These are phyloP conservation scores for Aldrovandia affinis DNA, from an alignment of 2,797 vertebrate genomes.

Conservation along the genomic window DNA sequence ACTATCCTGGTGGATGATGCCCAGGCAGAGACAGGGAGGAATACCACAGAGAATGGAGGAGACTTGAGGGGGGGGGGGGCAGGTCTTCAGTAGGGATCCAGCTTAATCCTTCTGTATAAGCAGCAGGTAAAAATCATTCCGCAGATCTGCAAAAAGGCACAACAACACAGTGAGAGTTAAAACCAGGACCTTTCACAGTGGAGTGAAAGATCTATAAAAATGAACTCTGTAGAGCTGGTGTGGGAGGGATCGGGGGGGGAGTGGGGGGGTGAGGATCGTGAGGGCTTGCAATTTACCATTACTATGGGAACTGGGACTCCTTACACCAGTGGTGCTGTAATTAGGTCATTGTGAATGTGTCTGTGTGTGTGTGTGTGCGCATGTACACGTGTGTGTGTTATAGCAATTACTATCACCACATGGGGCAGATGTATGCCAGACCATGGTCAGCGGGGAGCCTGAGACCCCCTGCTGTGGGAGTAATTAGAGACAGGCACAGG, in stretches of 20 bases:
- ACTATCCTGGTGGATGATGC: neutral
- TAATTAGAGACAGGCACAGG: slow-evolving; percentile 52
- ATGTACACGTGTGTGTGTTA: slow-evolving; percentile 41
- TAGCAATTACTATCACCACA: slow-evolving; percentile 32
- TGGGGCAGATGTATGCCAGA: slow-evolving; percentile 38
- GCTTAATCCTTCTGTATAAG: slow-evolving; percentile 49
- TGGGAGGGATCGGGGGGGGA: slow-evolving; percentile 48
- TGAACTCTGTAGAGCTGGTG: neutral
- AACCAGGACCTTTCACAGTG: too few species aligned
- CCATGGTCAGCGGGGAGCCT: slow-evolving; percentile 32
- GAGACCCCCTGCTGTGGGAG: slow-evolving; percentile 38
- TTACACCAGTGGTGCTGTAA: slow-evolving; percentile 55
- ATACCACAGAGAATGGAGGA: neutral
- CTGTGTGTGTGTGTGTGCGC: neutral
- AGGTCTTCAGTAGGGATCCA: slow-evolving; percentile 40
- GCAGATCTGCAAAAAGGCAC: slow-evolving; percentile 58
- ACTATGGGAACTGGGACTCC: slow-evolving; percentile 62
- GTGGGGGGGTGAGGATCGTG: slow-evolving; percentile 53
- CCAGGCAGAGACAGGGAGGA: too few species aligned
- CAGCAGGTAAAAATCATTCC: slow-evolving; percentile 62
- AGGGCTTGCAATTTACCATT: slow-evolving; percentile 60
- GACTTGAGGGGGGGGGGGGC: slow-evolving; percentile 18
- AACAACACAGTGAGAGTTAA: slow-evolving; percentile 48
- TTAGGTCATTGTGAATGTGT: slow-evolving; percentile 45
- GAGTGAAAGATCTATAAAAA: neutral